Conservation (phyloP, 1,140 invertebrate genomes). For the Dufourea novaeangliae region DNA sequence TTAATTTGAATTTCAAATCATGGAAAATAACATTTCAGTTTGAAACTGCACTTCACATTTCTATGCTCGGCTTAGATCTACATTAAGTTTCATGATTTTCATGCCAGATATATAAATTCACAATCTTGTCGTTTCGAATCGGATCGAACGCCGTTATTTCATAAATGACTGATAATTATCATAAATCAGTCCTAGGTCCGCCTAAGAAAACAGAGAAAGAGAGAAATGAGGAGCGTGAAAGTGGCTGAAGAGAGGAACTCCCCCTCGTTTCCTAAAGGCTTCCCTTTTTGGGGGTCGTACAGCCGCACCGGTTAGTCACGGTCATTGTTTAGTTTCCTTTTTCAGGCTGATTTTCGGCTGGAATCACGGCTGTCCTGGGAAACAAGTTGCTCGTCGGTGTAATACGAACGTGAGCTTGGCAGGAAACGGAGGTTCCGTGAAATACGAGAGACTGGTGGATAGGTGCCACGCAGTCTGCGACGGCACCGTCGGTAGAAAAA, state of each 20-base stretch:
- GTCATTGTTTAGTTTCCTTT: slow-evolving; percentile 61
- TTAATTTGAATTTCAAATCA: too few species aligned
- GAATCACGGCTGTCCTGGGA: not conserved
- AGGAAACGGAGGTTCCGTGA: slow-evolving; percentile 60
- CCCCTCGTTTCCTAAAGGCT: slow-evolving; percentile 1
- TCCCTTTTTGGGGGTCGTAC: slow-evolving; percentile 27
- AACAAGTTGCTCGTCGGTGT: not conserved
- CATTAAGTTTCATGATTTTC: too few species aligned
- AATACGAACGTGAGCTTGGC: slow-evolving; percentile 32
- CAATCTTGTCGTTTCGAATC: slow-evolving; percentile 9
- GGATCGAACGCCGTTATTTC: slow-evolving; percentile 32
- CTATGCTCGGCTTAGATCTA: too few species aligned
- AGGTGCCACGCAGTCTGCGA: slow-evolving; percentile 56
- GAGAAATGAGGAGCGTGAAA: not conserved
- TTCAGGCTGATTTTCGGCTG: slow-evolving; percentile 18
- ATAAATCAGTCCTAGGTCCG: slow-evolving; percentile 42
- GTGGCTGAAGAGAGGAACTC: not conserved
- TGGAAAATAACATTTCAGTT: too few species aligned
- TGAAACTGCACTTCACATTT: too few species aligned
- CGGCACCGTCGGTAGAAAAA: slow-evolving; percentile 14
- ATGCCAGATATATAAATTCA: slow-evolving; percentile 24
- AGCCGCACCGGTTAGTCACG: slow-evolving; percentile 59
- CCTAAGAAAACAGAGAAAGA: slow-evolving; percentile 52
- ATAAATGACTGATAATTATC: slow-evolving; percentile 11
- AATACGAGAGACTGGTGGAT: slow-evolving; percentile 54